Evolutionary conservation across 2,888 invertebrate species (phyloP).

Genomic region (Imbricaverruca yamaguchii): DNA sequence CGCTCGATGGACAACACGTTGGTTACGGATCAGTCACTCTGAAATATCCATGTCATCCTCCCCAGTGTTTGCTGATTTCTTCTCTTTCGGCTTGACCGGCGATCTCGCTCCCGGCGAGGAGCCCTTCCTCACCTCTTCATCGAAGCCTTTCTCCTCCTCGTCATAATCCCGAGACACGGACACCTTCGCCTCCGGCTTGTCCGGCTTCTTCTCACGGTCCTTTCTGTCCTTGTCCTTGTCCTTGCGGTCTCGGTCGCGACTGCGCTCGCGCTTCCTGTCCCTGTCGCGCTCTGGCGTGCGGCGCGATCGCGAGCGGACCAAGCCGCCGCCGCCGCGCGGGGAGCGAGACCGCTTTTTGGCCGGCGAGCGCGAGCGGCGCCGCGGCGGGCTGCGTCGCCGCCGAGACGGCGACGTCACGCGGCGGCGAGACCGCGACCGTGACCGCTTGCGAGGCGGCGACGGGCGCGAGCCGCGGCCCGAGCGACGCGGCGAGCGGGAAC

Average conservation of each 20-base stretch:
- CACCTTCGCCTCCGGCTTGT: conserved; percentile 26
- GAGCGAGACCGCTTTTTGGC: conserved; percentile 40
- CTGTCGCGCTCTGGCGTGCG: neutral
- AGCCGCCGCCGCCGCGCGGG: conserved; percentile 39
- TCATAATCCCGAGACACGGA: conserved; percentile 49
- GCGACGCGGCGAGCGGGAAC: conserved; percentile 44
- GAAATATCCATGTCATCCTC: conserved; percentile 62
- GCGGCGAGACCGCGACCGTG: neutral
- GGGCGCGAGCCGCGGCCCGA: neutral
- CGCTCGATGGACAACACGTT: no score
- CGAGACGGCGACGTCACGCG: neutral
- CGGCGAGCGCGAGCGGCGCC: neutral
- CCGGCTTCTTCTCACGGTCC: conserved; percentile 23
- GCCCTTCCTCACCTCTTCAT: conserved; percentile 35
- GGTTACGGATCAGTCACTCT: conserved; percentile 44
- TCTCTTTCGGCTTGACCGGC: neutral
- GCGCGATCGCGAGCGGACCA: conserved; percentile 9
- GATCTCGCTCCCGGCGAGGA: neutral
- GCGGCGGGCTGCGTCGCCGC: no score
- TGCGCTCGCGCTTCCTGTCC: neutral
- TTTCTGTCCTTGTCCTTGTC: conserved; percentile 42
- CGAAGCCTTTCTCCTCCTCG: conserved; percentile 49
- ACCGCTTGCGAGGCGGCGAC: neutral
- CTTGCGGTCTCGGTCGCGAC: neutral
- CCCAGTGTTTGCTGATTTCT: neutral